These are phyloP conservation scores for Petromus typicus DNA, from an alignment of 2,113 vertebrate species.

Conservation along the genomic window DNA sequence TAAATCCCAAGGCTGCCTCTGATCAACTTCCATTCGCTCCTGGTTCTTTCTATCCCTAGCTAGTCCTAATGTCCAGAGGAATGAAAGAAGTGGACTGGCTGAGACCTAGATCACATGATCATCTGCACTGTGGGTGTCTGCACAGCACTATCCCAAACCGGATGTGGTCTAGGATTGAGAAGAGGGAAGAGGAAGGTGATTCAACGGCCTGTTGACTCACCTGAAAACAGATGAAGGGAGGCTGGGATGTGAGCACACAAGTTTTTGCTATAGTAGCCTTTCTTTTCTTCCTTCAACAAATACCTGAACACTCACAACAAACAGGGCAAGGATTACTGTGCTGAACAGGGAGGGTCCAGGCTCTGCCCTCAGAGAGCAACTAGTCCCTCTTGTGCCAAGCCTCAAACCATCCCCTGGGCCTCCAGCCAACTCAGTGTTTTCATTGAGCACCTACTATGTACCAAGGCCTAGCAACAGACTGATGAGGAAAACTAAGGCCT, in stretches of 20 bases:
- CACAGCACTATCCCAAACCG: not conserved
- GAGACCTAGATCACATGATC: not conserved
- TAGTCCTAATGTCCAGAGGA: not conserved
- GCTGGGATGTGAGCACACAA: not conserved
- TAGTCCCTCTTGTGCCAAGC: not conserved
- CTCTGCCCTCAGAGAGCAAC: not conserved
- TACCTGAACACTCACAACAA: not conserved
- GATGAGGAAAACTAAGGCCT: not conserved
- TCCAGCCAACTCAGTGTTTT: not conserved
- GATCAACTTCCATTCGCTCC: not conserved
- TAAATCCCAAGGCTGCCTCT: not conserved
- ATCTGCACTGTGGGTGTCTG: not conserved
- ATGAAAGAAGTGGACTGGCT: not conserved
- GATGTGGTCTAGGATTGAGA: not conserved
- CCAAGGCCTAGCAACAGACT: not conserved
- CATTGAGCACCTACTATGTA: not conserved
- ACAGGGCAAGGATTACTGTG: not conserved
- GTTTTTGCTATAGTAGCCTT: not conserved
- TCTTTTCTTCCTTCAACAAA: not conserved
- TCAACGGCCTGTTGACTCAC: not conserved
- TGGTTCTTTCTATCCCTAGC: constrained; percentile 1
- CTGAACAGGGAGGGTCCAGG: not conserved
- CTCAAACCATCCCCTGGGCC: not conserved
- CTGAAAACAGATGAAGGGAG: not conserved
- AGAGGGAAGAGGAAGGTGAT: not conserved